Conservation (phyloP, 2,797 vertebrate species). For the Alauda arvensis region DNA sequence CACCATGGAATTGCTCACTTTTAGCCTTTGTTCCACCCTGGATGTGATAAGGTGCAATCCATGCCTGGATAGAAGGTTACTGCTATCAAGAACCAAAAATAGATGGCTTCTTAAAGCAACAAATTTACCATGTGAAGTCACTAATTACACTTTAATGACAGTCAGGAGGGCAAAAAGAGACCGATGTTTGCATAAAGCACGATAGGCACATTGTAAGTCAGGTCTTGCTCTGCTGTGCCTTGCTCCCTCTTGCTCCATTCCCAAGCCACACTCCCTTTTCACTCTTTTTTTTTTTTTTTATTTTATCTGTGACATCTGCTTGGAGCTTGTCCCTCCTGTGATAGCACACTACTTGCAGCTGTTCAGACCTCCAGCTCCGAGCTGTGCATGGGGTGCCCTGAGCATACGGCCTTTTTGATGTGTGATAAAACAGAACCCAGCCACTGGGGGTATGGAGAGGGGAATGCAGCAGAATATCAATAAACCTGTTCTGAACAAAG, state of each 20-base stretch:
- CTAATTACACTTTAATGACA: conserved; percentile 66
- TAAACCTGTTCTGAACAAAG: conserved; percentile 78
- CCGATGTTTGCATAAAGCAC: conserved; percentile 52
- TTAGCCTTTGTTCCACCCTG: not conserved
- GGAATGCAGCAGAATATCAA: conserved; percentile 89
- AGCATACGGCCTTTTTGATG: conserved; percentile 94
- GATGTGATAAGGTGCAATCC: not conserved
- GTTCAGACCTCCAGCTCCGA: conserved; percentile 88
- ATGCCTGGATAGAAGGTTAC: not conserved
- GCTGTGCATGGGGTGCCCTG: conserved; percentile 72
- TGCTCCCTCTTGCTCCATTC: conserved; percentile 69
- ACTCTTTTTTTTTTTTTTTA: not conserved
- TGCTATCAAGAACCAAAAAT: conserved; percentile 13
- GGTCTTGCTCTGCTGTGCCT: conserved; percentile 70
- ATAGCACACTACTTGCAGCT: conserved; percentile 87
- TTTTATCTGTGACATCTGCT: conserved; percentile 91
- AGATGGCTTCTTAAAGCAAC: conserved; percentile 23
- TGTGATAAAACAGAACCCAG: conserved; percentile 97
- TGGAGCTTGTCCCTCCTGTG: conserved; percentile 80
- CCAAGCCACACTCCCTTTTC: conserved; percentile 76
- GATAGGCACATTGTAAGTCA: conserved; percentile 48
- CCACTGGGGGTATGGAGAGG: conserved; percentile 83
- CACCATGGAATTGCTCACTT: not conserved
- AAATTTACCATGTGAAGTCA: conserved; percentile 7
- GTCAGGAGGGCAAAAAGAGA: conserved; percentile 48